These are phyloP conservation scores for Aptenodytes forsteri DNA, from an alignment of 2,113 vertebrate genomes.

Conservation along the genomic window DNA sequence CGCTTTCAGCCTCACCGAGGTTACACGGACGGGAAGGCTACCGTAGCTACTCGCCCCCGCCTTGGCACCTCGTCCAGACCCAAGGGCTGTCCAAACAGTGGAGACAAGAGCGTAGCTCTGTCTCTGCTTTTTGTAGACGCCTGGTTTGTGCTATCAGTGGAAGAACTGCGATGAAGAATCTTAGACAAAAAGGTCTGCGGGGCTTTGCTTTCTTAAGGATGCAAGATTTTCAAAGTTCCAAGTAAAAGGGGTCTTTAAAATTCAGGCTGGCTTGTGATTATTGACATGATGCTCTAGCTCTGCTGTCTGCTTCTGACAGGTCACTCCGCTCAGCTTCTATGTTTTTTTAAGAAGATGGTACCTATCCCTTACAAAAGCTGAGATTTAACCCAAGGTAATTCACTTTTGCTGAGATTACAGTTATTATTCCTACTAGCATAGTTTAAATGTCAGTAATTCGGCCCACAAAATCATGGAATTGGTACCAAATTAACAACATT, in stretches of 20 bases:
- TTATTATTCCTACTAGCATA: neutral
- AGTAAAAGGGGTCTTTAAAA: neutral
- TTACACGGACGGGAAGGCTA: neutral
- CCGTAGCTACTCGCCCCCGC: rapidly evolving
- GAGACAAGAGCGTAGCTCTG: neutral
- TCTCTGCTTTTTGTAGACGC: rapidly evolving
- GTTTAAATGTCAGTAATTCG: neutral
- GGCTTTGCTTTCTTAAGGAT: neutral
- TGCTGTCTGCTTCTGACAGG: neutral
- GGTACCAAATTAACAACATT: neutral
- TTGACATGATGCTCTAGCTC: neutral
- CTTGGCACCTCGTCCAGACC: rapidly evolving
- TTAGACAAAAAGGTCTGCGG: neutral
- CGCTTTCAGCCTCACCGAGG: neutral
- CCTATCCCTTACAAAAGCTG: neutral
- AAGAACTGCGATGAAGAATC: neutral
- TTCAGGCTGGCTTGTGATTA: neutral
- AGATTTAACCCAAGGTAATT: neutral
- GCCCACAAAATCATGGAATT: neutral
- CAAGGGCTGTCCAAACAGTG: neutral
- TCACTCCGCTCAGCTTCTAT: neutral
- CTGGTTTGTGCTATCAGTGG: neutral
- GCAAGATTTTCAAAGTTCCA: neutral
- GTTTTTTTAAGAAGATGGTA: neutral
- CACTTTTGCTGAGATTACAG: neutral